Evolutionary conservation across 2,888 invertebrate species (phyloP), one percentile per base, ranked within the genome.

Genomic region (Protonemura montana): DNA sequence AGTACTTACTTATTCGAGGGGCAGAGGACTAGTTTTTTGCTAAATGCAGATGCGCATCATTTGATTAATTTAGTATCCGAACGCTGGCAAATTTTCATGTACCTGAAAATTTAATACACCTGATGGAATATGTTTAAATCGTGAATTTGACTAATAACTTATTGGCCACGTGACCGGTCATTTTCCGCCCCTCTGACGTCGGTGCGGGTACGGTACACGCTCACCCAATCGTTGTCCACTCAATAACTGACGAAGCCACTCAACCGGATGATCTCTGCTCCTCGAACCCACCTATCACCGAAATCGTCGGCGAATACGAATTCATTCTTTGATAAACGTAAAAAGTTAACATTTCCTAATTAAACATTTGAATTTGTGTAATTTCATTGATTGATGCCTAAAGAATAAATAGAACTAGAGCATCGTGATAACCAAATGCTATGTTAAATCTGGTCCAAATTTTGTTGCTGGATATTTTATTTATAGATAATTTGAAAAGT

Each of bases 1-100:
- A 59, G 59, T 59, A 59, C 59, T 21, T 2, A 13, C 21, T 7
- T 13, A 21, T 10, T 59, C 59, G 35, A 35, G 3, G 35, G 59
- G 59, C 59, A 7, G 59, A 59, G 59, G 59, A 59, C 59, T 59
- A 59, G 59, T 59, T 59, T 59, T 59, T 59, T 59, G 59, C 59
- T 59, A 28, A 78, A 78, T 78, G 27, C 29, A 78, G 78, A 28
- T 78, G 29, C 29, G 16, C 78, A n/a, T 28, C 78, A n/a, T 16
- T 78, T 78, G 29, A 26, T 78, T 78, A 78, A 28, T 28, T 28
- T 25, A 26, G 2, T 0, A 26, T 7, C 1, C 21, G 3, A 59
- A 59, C 59, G 59, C 59, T 6, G 35, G 35, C 5, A 35, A 35
- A 35, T 35, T 35, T 35, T 35, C 35, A 13, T 59, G 16, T 59